Percentiles rank a stretch among this genome's conserved stretches.
These are phyloP conservation scores for Galleria mellonella DNA, from an alignment of 1,140 invertebrate genomes.

Conservation along the genomic window DNA sequence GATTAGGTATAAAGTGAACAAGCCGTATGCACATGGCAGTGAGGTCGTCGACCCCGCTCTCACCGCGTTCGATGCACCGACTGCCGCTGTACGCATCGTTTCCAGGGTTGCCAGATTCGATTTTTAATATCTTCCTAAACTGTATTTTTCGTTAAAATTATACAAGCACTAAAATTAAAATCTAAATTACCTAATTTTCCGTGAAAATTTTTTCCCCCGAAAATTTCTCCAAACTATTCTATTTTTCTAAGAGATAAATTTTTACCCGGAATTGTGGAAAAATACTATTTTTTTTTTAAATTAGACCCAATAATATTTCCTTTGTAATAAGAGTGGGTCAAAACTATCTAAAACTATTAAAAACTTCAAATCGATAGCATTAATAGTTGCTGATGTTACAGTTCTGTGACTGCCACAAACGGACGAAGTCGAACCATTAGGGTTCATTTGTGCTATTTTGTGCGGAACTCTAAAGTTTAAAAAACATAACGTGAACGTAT, in stretches of 20 bases:
- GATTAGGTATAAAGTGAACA: constrained; percentile 30
- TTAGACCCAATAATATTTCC: too few relatives aligned
- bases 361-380: too few relatives aligned
- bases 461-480: too few relatives aligned
- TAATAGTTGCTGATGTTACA: too few relatives aligned
- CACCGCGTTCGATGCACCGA: constrained; percentile 68
- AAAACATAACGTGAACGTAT: too few relatives aligned
- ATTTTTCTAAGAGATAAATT: neutral
- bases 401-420: too few relatives aligned
- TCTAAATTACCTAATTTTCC: neutral
- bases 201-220: neutral
- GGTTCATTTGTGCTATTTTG: too few relatives aligned
- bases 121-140: too few relatives aligned
- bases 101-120: too few relatives aligned
- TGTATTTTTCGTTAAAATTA: neutral
- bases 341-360: too few relatives aligned
- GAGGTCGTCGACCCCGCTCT: constrained; percentile 61
- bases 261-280: neutral
- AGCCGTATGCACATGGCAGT: constrained; percentile 59
- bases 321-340: too few relatives aligned
- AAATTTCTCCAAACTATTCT: neutral
- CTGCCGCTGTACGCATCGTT: constrained; percentile 17
- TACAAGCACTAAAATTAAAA: neutral
- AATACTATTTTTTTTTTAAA: neutral
- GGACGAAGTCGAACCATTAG: too few relatives aligned